Conservation (phyloP, 2,797 vertebrate genomes). For the Darevskia nairensis region DNA sequence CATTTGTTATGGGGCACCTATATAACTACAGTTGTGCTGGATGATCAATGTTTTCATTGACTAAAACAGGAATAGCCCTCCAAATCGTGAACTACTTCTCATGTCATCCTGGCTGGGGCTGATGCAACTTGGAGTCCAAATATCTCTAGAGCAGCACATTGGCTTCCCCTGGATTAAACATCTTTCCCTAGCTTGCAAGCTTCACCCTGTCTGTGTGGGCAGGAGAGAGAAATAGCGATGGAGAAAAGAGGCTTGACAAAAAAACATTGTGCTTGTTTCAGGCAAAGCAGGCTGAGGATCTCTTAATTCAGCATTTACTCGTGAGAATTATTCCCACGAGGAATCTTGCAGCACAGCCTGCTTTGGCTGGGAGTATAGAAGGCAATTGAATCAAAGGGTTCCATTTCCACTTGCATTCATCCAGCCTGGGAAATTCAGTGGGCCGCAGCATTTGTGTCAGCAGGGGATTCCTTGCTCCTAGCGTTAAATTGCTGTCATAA, state of each 20-base stretch:
- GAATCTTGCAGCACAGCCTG: conserved; percentile 81
- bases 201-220: conserved; percentile 17
- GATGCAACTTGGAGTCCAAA: too few relatives aligned
- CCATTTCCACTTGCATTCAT: conserved; percentile 86
- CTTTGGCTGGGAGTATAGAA: conserved; percentile 83
- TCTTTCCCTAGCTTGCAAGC: conserved; percentile 28
- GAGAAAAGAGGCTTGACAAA: conserved; percentile 44
- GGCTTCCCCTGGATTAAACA: background rate
- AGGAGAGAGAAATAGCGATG: conserved; percentile 51
- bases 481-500: conserved; percentile 91
- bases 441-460: conserved; percentile 85
- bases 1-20: too few relatives aligned
- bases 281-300: conserved; percentile 75
- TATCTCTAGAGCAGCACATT: background rate
- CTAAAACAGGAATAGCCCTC: background rate
- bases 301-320: conserved; percentile 82
- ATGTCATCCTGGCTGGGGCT: background rate
- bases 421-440: conserved; percentile 87
- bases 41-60: conserved; percentile 24
- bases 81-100: background rate
- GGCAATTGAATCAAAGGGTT: conserved; percentile 89
- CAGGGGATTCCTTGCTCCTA: conserved; percentile 88
- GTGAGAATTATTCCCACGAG: conserved; percentile 83
- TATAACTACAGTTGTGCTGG: background rate
- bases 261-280: conserved; percentile 66